A percentile compares a stretch with the other conserved stretches of the same genome.
Conservation (phyloP, 2,888 invertebrate species). For the Carterocephalus palaemon region DNA sequence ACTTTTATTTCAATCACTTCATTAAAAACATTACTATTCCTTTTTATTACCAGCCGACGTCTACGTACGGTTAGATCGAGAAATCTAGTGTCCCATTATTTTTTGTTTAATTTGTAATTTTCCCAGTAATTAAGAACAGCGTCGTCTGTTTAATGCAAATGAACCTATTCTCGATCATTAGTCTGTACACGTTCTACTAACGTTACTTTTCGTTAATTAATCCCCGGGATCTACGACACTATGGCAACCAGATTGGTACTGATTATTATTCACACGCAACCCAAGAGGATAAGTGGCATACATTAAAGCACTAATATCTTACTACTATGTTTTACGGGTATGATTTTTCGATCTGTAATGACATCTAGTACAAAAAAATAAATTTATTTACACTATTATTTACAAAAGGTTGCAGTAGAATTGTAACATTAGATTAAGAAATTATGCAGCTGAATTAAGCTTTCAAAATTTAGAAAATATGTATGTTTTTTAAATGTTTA, state of each 20-base stretch:
- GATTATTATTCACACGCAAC: slow-evolving; percentile 61
- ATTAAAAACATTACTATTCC: neutral
- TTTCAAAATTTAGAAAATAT: too few species aligned
- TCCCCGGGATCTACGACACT: slow-evolving; percentile 56
- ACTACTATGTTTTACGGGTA: too few species aligned
- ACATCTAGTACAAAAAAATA: too few species aligned
- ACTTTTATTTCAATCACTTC: too few species aligned
- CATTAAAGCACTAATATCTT: too few species aligned
- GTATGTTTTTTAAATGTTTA: too few species aligned
- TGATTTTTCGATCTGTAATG: too few species aligned
- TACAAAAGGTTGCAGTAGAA: too few species aligned
- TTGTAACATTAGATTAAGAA: too few species aligned
- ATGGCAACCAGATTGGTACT: slow-evolving; percentile 41
- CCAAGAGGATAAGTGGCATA: slow-evolving; percentile 35
- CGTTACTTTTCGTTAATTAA: slow-evolving; percentile 75
- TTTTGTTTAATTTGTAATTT: slow-evolving; percentile 75
- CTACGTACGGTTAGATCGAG: slow-evolving; percentile 30
- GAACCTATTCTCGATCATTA: slow-evolving; percentile 75
- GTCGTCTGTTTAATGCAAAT: slow-evolving; percentile 75
- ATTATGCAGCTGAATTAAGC: too few species aligned
- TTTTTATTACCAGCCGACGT: slow-evolving; percentile 1
- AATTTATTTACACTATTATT: too few species aligned
- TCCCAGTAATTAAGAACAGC: slow-evolving; percentile 72
- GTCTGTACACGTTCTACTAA: slow-evolving; percentile 69
- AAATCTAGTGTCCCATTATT: slow-evolving; percentile 47